Base-by-base conservation (phyloP, 2,113 vertebrate genomes). In the Gambusia affinis region DNA sequence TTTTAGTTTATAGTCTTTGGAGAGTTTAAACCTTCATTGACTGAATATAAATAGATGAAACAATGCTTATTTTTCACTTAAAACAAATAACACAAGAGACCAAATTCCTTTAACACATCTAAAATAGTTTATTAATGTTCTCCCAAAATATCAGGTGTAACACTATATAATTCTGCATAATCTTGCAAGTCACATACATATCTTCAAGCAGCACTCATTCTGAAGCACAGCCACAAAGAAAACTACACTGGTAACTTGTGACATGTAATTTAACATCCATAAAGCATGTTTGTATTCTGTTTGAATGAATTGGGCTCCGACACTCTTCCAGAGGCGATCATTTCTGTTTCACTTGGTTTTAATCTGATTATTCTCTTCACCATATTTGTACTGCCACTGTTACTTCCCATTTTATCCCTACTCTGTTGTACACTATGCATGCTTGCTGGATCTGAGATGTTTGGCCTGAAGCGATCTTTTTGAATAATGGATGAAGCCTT, bases 401-500 rank as follows among this genome's bases (percentile, higher is more conserved):
- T 91, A 86, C 88, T 92, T 88, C 85, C 86, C 73, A 80, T 89
- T 89, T 83, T 78, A 87, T 87, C 83, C 84, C 80, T 80, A 77
- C 90, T 90, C 70, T 85, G 76, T 89, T 88, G 83, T 86, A 75
- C 85, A 83, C 84, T 69, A 35, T 87, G 87, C 89, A 86, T 88
- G 88, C 91, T 83, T 71, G 72, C 82, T 89, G 85, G 82, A 91
- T 92, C 82, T 88, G 82, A 91, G 90, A 83, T 85, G n/a, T 93
- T 88, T 90, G 91, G 91, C 64, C 91, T 89, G 82, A 80, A 92
- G 93, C 91, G 71, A 84, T 86, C 78, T 86, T 88, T 76, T 84
- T 94, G 91, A 94, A 94, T 93, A 88, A 94, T 93, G 85, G 74
- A 94, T 94, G 90, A 86, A 79, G 74, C 83, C 88, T 88, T 87